These are phyloP conservation scores for Steinernema hermaphroditum DNA, from an alignment of 2,888 invertebrate genomes.

Conservation along the genomic window DNA sequence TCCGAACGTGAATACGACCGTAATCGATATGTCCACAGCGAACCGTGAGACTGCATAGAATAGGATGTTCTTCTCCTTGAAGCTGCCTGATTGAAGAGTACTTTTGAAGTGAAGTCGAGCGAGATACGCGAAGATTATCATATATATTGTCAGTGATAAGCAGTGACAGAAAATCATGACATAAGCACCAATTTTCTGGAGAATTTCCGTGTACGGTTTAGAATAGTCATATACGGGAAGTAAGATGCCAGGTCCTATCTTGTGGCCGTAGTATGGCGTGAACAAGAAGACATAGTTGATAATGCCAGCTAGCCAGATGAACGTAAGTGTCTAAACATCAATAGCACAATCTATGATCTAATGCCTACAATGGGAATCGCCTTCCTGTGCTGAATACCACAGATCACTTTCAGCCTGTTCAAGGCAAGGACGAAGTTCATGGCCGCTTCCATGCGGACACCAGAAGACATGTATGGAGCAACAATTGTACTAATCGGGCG, in stretches of 20 bases:
- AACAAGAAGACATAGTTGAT: background rate
- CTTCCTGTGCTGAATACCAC: background rate
- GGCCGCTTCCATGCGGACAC: background rate
- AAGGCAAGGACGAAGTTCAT: background rate
- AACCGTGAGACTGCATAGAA: background rate
- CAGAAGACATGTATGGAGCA: background rate
- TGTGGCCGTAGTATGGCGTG: background rate
- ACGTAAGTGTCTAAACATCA: too few species aligned
- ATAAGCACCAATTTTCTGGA: background rate
- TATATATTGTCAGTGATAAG: background rate
- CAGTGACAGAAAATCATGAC: background rate
- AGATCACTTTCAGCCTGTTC: background rate
- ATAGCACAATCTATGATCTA: too few species aligned
- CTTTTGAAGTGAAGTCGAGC: background rate
- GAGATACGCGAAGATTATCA: background rate
- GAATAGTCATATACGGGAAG: background rate
- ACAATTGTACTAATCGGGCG: background rate
- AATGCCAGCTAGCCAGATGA: background rate
- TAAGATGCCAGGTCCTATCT: background rate
- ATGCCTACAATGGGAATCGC: background rate
- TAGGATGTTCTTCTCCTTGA: background rate
- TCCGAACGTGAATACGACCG: background rate
- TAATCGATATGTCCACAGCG: background rate
- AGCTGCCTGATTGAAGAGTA: background rate
- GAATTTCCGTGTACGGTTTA: background rate